phyloP scores from a whole-genome alignment of 1,140 invertebrate species.

The Drosophila sp. region DNA sequence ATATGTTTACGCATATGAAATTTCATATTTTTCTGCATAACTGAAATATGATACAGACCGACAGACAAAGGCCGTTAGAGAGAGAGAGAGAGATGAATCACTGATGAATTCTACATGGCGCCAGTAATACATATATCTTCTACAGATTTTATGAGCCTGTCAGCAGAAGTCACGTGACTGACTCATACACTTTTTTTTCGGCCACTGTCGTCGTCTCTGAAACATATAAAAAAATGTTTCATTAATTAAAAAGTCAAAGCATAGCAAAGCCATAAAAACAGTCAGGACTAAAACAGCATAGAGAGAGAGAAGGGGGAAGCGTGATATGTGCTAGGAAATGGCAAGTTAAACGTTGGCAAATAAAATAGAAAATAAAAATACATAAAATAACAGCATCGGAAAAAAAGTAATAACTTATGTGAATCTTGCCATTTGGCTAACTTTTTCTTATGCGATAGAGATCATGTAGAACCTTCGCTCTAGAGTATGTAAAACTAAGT shows the following conservation, averaged over 20 bases:
- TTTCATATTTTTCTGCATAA: conserved; percentile 9
- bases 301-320: neutral
- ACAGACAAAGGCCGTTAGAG: neutral
- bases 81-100: conserved; percentile 12
- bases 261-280: conserved; percentile 32
- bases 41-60: conserved; percentile 10
- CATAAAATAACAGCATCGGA: neutral
- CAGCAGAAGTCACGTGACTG: conserved; percentile 13
- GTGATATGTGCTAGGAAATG: conserved; percentile 38
- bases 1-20: neutral
- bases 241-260: conserved; percentile 37
- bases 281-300: conserved; percentile 29
- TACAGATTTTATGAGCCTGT: conserved; percentile 3
- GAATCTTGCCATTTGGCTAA: too few species aligned
- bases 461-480: too few species aligned
- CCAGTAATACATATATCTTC: conserved; percentile 8
- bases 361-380: conserved; percentile 32
- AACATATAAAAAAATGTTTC: conserved; percentile 30
- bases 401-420: neutral
- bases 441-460: too few species aligned
- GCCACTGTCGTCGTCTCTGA: neutral
- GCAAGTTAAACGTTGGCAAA: conserved; percentile 49
- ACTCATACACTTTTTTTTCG: neutral
- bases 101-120: neutral
- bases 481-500: too few species aligned